Percentiles rank a stretch among this genome's conserved stretches.
These are phyloP conservation scores for Gastrophryne carolinensis DNA, from an alignment of 2,797 vertebrate genomes.

Conservation along the genomic window DNA sequence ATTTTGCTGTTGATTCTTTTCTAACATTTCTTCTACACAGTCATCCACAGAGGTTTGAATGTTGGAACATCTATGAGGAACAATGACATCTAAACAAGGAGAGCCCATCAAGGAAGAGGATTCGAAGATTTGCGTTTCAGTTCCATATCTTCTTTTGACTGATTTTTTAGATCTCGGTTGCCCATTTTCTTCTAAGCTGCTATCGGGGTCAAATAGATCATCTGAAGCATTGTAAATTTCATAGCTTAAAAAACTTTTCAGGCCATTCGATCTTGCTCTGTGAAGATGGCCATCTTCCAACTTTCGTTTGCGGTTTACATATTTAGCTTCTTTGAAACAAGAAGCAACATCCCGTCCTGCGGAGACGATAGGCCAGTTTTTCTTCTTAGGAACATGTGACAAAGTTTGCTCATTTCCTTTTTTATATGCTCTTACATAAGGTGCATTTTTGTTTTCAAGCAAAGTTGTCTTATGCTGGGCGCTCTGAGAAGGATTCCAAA, in stretches of 20 bases:
- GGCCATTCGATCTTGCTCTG: background rate
- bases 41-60: constrained; percentile 43
- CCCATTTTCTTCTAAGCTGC: too few relatives aligned
- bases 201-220: constrained; percentile 72
- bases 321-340: background rate
- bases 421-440: background rate
- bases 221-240: constrained; percentile 67
- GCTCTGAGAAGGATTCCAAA: background rate
- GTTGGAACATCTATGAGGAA: too few relatives aligned
- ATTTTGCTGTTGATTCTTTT: constrained; percentile 21
- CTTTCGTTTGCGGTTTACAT: background rate
- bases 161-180: too few relatives aligned
- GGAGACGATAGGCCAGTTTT: background rate
- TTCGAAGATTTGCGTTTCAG: too few relatives aligned
- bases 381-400: background rate
- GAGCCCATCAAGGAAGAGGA: too few relatives aligned
- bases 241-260: background rate
- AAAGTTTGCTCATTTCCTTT: background rate
- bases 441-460: background rate
- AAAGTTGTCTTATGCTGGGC: background rate
- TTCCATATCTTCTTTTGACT: too few relatives aligned
- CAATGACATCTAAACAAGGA: too few relatives aligned
- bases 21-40: constrained; percentile 41
- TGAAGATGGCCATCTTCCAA: background rate
- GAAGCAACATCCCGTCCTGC: background rate